Evolutionary conservation across 2,888 invertebrate genomes (phyloP).

Genomic region (Acleris laterana): DNA sequence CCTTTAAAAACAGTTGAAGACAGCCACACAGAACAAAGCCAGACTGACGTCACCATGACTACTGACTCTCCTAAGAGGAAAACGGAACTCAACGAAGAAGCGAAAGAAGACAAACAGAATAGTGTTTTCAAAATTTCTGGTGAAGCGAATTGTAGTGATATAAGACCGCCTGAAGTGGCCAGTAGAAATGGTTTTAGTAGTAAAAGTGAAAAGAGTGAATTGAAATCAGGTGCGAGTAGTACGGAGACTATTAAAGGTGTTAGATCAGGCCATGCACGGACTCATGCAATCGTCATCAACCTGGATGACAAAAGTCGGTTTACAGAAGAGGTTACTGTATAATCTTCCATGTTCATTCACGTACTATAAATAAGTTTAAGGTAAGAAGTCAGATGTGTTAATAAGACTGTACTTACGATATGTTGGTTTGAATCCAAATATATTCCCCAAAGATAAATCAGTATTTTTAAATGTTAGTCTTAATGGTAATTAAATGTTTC

Average conservation of each 20-base stretch:
- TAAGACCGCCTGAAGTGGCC: constrained; percentile 70
- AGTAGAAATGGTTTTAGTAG: constrained; percentile 64
- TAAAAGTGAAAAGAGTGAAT: constrained; percentile 72
- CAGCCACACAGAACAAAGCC: constrained; percentile 72
- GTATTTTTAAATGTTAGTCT: constrained; percentile 27
- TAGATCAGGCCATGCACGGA: constrained; percentile 87
- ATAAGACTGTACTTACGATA: constrained; percentile 62
- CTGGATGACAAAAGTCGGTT: constrained; percentile 91
- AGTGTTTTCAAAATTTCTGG: constrained; percentile 79
- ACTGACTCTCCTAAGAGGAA: constrained; percentile 73
- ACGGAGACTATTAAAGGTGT: constrained; percentile 70
- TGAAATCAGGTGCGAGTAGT: constrained; percentile 68
- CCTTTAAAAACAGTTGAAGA: constrained; percentile 72
- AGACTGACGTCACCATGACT: constrained; percentile 64
- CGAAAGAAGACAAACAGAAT: constrained; percentile 68
- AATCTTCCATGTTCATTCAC: constrained; percentile 44
- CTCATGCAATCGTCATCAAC: constrained; percentile 91
- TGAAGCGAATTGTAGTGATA: constrained; percentile 75
- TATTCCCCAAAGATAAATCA: constrained; percentile 25
- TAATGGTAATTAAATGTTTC: constrained; percentile 21
- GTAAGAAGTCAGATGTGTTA: constrained; percentile 22
- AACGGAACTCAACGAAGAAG: constrained; percentile 59
- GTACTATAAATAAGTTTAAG: constrained; percentile 6
- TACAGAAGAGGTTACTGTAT: constrained; percentile 92
- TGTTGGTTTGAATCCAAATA: constrained; percentile 27